Evolutionary conservation across 1,140 invertebrate species (phyloP).

Genomic region (Choristoneura fumiferana): DNA sequence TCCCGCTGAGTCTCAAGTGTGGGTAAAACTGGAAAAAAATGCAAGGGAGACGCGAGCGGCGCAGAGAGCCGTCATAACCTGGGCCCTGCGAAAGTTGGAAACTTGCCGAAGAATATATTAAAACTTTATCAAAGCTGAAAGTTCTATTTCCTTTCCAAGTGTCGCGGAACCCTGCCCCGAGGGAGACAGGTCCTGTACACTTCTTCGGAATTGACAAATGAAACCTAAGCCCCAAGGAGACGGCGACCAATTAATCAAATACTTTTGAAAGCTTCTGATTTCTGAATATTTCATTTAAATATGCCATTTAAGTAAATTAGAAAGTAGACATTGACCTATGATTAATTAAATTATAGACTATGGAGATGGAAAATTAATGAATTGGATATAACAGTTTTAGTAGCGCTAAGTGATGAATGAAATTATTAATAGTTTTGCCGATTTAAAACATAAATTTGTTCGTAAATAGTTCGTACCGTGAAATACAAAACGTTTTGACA

Average conservation of each 20-base stretch:
- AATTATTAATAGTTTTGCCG: too few species aligned
- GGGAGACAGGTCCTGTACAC: constrained; percentile 15
- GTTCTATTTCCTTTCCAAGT: constrained; percentile 58
- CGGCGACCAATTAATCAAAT: constrained; percentile 18
- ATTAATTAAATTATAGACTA: not conserved
- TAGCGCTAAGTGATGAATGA: too few species aligned
- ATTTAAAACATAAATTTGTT: too few species aligned
- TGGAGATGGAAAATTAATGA: not conserved
- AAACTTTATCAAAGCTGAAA: constrained; percentile 74
- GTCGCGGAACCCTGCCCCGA: constrained; percentile 37
- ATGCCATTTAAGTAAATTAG: constrained; percentile 4
- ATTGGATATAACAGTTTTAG: not conserved
- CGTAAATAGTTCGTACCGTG: too few species aligned
- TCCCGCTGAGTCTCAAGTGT: constrained; percentile 26
- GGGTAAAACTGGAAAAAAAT: constrained; percentile 36
- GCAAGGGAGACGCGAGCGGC: constrained; percentile 37
- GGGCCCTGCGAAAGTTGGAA: constrained; percentile 48
- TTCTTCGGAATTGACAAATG: constrained; percentile 32
- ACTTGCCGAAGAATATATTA: constrained; percentile 73
- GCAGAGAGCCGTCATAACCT: constrained; percentile 63
- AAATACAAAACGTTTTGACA: too few species aligned
- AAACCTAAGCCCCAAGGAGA: constrained; percentile 17
- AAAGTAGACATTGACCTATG: constrained; percentile 3
- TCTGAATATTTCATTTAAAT: constrained; percentile 15
- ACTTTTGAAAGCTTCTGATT: constrained; percentile 17